phyloP scores from a whole-genome alignment of 2,797 vertebrate species.

The Aulostomus chinensis region DNA sequence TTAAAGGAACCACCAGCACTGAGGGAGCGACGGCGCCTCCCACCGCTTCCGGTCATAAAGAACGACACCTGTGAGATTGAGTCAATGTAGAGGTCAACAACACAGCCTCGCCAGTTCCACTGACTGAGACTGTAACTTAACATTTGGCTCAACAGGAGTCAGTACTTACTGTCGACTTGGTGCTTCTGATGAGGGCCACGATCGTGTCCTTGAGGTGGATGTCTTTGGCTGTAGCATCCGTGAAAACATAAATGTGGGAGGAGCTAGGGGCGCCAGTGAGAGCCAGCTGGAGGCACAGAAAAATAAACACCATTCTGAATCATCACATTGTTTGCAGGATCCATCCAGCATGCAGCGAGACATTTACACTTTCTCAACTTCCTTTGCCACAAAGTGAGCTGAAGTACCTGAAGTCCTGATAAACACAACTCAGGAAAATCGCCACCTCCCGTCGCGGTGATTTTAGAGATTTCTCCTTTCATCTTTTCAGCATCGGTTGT shows the following conservation, averaged over 20 bases:
- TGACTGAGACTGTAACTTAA: not conserved
- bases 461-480: constrained; percentile 70
- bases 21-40: constrained; percentile 48
- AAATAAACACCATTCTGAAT: too few species aligned
- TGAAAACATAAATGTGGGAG: constrained; percentile 80
- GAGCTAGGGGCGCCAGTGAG: constrained; percentile 73
- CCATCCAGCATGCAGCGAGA: not conserved
- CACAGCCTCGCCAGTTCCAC: not conserved
- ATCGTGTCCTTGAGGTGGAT: constrained; percentile 68
- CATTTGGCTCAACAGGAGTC: not conserved
- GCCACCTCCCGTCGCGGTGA: constrained; percentile 40
- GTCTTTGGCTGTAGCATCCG: constrained; percentile 77
- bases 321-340: too few species aligned
- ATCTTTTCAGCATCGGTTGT: constrained; percentile 69
- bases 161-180: constrained; percentile 71
- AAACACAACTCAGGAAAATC: constrained; percentile 77
- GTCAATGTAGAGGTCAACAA: not conserved
- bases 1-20: constrained; percentile 23
- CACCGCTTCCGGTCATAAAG: constrained; percentile 12
- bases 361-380: not conserved
- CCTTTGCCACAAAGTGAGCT: not conserved
- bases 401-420: constrained; percentile 76
- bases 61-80: constrained; percentile 66
- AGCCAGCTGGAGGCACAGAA: constrained; percentile 72
- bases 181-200: constrained; percentile 69